A percentile compares a stretch with the other conserved stretches of the same genome.
Conservation (phyloP, 2,888 invertebrate species). For the Chrysotoxum bicinctum region DNA sequence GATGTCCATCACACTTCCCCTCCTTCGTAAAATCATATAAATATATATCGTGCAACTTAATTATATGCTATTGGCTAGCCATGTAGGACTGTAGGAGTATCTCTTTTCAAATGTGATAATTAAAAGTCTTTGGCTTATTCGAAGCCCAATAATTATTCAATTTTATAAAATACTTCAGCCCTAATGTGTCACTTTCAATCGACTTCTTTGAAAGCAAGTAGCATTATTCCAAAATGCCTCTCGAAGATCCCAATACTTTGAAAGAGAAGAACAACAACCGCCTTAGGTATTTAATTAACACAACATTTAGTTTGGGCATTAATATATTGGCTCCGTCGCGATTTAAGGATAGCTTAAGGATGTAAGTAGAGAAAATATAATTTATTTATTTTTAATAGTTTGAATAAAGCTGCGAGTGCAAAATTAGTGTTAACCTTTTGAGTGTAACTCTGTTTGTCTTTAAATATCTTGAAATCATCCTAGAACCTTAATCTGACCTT, state of each 20-base stretch:
- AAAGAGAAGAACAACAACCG: conserved; percentile 41
- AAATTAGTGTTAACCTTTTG: too few relatives aligned
- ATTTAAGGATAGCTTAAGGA: neutral
- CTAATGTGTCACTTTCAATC: neutral
- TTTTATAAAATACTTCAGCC: neutral
- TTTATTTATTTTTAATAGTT: too few relatives aligned
- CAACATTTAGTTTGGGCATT: conserved; percentile 32
- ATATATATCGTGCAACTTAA: neutral
- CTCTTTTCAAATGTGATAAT: conserved; percentile 7
- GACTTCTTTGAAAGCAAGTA: neutral
- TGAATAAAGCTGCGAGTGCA: neutral
- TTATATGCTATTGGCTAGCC: neutral
- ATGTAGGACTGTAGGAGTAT: neutral
- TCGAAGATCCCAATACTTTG: conserved; percentile 26
- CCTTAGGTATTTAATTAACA: conserved; percentile 2
- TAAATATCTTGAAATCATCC: too few relatives aligned
- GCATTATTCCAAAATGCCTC: conserved; percentile 26
- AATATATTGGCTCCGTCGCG: conserved; percentile 47
- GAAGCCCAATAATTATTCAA: neutral
- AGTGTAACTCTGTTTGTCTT: too few relatives aligned
- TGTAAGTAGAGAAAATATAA: conserved; percentile 12
- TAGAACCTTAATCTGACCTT: too few relatives aligned
- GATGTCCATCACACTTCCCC: too few relatives aligned
- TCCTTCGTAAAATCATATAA: too few relatives aligned
- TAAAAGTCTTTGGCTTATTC: neutral